Conservation (phyloP, 2,113 vertebrate genomes). For the Thermophis baileyi region DNA sequence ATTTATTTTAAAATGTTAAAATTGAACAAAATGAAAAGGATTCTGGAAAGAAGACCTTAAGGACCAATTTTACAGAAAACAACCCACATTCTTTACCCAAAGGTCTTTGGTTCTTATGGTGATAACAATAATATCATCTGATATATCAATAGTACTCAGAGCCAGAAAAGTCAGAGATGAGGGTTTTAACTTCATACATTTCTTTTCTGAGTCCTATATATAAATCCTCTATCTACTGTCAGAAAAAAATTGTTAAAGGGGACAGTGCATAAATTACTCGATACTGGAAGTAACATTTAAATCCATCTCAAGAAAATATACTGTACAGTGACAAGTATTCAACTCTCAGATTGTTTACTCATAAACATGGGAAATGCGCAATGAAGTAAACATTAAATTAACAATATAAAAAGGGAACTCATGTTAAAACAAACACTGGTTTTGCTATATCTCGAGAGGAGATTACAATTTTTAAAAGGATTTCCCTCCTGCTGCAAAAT, state of each 20-base stretch:
- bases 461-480: background rate
- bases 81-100: background rate
- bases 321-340: background rate
- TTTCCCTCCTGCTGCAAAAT: background rate
- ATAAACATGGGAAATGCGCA: background rate
- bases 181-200: background rate
- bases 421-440: background rate
- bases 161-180: background rate
- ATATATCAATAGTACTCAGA: background rate
- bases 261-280: background rate
- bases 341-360: background rate
- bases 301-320: background rate
- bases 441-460: background rate
- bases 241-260: background rate
- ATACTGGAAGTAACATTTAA: background rate
- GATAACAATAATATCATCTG: no score
- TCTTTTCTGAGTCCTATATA: background rate
- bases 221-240: background rate
- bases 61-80: background rate
- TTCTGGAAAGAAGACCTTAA: background rate
- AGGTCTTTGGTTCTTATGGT: background rate
- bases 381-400: background rate
- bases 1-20: background rate
- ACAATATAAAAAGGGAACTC: background rate
- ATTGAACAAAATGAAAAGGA: background rate